Conservation (phyloP, 2,888 invertebrate genomes). For the Chymomyza amoena region DNA sequence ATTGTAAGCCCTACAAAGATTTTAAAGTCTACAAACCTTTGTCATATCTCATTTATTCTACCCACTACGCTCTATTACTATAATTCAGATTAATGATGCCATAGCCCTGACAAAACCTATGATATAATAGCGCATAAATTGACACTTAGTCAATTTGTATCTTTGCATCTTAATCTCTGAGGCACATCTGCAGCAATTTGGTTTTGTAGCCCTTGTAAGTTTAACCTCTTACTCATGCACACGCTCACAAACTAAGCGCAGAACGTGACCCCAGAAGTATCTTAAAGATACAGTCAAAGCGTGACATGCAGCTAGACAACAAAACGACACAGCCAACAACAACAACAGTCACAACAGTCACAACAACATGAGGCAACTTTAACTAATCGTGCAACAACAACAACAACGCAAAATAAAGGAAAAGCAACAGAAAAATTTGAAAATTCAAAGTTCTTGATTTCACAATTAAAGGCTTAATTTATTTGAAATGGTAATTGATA, state of each 20-base stretch:
- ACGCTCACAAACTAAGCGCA: slow-evolving; percentile 16
- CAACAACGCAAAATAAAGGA: slow-evolving; percentile 32
- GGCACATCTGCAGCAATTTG: slow-evolving; percentile 10
- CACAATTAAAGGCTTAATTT: slow-evolving; percentile 64
- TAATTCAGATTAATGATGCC: not conserved
- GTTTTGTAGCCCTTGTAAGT: slow-evolving; percentile 23
- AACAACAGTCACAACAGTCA: slow-evolving; percentile 23
- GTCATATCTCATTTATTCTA: not conserved
- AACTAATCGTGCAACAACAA: slow-evolving; percentile 11
- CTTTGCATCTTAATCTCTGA: not conserved
- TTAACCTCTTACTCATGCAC: slow-evolving; percentile 25
- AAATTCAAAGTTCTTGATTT: slow-evolving; percentile 57
- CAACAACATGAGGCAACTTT: slow-evolving; percentile 2
- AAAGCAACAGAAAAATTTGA: slow-evolving; percentile 44
- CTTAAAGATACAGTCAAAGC: slow-evolving; percentile 38
- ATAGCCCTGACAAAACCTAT: not conserved
- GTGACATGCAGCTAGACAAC: slow-evolving; percentile 46
- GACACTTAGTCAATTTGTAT: not conserved
- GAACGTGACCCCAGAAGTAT: slow-evolving; percentile 52
- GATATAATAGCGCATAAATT: not conserved
- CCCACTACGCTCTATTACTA: slow-evolving; percentile 7
- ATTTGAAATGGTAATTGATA: slow-evolving; percentile 44
- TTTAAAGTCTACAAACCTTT: not conserved
- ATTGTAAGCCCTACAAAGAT: not conserved
- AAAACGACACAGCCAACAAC: slow-evolving; percentile 15